Evolutionary conservation across 1,140 invertebrate genomes (phyloP), one percentile per base, ranked within the genome.

Genomic region (Ectropis grisescens): DNA sequence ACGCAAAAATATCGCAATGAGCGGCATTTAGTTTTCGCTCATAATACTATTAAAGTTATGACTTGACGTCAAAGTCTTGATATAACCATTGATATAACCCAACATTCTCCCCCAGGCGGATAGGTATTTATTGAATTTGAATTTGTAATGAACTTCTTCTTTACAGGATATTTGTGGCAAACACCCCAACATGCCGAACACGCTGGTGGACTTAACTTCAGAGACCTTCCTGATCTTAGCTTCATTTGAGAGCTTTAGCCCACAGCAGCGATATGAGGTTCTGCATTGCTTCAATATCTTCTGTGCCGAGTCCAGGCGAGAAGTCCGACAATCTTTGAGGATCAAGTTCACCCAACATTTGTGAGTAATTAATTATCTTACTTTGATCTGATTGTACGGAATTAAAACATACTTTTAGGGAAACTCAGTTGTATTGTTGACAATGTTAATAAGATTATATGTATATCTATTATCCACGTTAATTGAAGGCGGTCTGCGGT

Each of bases 211-310:
- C 37, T 38, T 64, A 6, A 51, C 42, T n/a, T 37, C 50, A 2
- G 68, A 72, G 25, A 52, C 44, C 22, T 29, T 76, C 1, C 31
- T 76, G 1, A 57, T 68, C 22, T 19, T 76, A 24, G 57, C 64
- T 1, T 64, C 60, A 0, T 44, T 43, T 24, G 33, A 19, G 5
- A 8, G 33, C 28, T 50, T 47, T 1, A 45, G 60, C 40, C 26
- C 48, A 1, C 12, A 15, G 0, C 71, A 72, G 28, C 39, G 48
- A 13, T 30, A 48, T 19, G 46, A 65, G 37, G 62, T 72, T n/a
- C 37, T 76, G 6, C 44, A 41, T 16, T 49, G 47, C 3, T 47
- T 76, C 4, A 76, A 72, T 12, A 26, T 46, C 9, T 59, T 50
- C 13, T 55, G 58, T 22, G 54, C 52, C 0, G 52, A 58, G 3